A percentile compares a stretch with the other conserved stretches of the same genome.
phyloP scores from a whole-genome alignment of 2,888 invertebrate genomes.

The Oscheius sp. region DNA sequence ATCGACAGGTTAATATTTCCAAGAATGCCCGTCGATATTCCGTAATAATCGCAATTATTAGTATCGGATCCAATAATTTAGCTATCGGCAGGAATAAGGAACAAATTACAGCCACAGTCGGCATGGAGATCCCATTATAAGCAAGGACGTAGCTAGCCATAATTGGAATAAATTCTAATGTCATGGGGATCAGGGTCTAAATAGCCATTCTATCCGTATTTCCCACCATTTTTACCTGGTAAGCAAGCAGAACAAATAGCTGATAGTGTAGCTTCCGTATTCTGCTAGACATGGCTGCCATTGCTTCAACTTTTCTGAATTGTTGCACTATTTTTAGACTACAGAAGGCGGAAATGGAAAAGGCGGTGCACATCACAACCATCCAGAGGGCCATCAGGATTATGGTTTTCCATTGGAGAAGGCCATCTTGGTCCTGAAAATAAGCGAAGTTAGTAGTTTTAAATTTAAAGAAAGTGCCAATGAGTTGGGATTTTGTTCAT shows the following conservation, averaged over 20 bases:
- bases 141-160: conserved; percentile 1
- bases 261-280: neutral
- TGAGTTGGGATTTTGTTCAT: neutral
- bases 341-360: conserved; percentile 10
- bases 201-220: neutral
- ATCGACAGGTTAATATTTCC: neutral
- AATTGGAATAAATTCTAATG: conserved; percentile 1
- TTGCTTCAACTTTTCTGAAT: neutral
- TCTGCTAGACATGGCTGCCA: neutral
- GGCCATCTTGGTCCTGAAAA: neutral
- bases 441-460: too few relatives aligned
- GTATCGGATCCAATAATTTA: neutral
- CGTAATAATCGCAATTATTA: neutral
- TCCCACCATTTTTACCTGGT: neutral
- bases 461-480: neutral
- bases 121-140: neutral
- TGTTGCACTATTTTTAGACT: conserved; percentile 9
- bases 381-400: neutral
- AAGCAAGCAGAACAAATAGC: conserved; percentile 2
- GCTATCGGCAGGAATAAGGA: neutral
- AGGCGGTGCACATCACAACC: neutral
- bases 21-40: neutral
- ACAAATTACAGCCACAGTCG: neutral
- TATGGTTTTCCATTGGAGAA: neutral
- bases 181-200: neutral